A percentile compares a stretch with the other conserved stretches of the same genome.
Evolutionary conservation across 2,797 vertebrate species (phyloP).

Genomic region (Monodelphis domestica): DNA sequence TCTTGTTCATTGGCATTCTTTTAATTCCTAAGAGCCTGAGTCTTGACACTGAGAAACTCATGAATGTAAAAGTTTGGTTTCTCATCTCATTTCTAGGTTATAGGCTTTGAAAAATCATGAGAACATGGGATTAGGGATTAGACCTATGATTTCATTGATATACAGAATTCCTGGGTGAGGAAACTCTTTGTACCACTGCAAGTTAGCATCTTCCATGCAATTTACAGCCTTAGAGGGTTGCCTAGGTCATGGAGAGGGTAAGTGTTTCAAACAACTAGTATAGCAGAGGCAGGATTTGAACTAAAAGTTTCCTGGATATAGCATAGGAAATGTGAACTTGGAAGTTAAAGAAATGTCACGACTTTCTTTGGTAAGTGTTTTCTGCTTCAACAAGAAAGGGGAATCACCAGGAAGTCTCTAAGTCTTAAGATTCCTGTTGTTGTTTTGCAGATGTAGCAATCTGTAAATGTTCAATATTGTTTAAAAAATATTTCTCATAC

Average conservation of each 20-base stretch:
- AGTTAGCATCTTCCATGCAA: neutral
- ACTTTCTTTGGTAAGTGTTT: slow-evolving; percentile 32
- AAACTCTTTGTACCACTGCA: neutral
- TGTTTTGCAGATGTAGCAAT: slow-evolving; percentile 43
- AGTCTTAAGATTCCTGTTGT: slow-evolving; percentile 47
- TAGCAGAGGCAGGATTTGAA: neutral
- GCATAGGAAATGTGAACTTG: slow-evolving; percentile 24
- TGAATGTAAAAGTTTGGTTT: slow-evolving; percentile 16
- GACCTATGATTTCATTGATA: neutral
- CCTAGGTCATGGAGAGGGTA: neutral
- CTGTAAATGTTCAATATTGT: neutral
- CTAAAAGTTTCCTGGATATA: neutral
- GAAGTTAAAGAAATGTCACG: slow-evolving; percentile 31
- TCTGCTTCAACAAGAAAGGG: neutral
- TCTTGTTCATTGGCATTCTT: slow-evolving; percentile 32
- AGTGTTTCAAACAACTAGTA: neutral
- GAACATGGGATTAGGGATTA: neutral
- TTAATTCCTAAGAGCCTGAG: slow-evolving; percentile 13
- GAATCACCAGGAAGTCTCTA: slow-evolving; percentile 20
- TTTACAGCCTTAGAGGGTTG: neutral
- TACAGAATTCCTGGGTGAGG: neutral
- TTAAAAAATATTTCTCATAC: slow-evolving; percentile 55
- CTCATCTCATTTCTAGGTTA: neutral
- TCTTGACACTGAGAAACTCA: neutral
- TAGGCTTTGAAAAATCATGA: slow-evolving; percentile 52